phyloP scores from a whole-genome alignment of 2,888 invertebrate genomes.

The Neocrepidodera transversa region DNA sequence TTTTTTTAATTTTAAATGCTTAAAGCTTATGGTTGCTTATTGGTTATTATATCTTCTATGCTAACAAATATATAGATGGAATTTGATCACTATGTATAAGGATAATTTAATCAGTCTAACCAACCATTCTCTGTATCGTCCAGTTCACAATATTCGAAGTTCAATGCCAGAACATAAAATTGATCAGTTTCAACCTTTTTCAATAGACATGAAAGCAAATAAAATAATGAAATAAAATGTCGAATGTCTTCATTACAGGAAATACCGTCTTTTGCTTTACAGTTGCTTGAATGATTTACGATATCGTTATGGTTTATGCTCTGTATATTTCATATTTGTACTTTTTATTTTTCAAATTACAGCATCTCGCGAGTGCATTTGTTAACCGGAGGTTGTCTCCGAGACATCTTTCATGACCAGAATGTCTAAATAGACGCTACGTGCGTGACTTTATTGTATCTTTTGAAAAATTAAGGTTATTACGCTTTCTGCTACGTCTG shows the following conservation, averaged over 20 bases:
- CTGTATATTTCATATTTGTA: constrained; percentile 30
- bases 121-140: no score
- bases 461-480: neutral
- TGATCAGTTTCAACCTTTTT: neutral
- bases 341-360: constrained; percentile 14
- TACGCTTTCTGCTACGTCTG: neutral
- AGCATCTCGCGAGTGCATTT: constrained; percentile 16
- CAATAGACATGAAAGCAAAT: neutral
- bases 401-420: constrained; percentile 13
- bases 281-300: constrained; percentile 36
- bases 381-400: constrained; percentile 3
- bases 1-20: no score
- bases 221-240: constrained; percentile 6
- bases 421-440: constrained; percentile 15
- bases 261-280: constrained; percentile 33
- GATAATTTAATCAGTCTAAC: no score
- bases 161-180: neutral
- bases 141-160: no score
- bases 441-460: constrained; percentile 7
- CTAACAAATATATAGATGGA: no score
- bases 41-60: no score
- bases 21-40: no score
- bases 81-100: no score
- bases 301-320: constrained; percentile 40
- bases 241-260: constrained; percentile 26